These are phyloP conservation scores for Botia kubotai DNA, from an alignment of 2,797 vertebrate genomes.

Conservation along the genomic window DNA sequence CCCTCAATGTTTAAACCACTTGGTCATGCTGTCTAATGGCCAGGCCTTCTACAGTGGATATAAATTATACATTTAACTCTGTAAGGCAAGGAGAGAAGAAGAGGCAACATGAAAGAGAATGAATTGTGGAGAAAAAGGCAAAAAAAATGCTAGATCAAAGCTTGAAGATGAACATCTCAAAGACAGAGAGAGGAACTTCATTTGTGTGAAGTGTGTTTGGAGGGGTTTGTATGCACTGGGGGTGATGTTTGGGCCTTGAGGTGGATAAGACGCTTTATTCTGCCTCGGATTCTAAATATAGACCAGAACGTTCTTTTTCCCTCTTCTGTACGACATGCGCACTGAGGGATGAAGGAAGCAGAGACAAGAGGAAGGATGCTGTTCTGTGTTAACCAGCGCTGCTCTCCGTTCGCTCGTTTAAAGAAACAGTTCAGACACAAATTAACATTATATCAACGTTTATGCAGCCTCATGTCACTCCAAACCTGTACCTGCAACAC, in stretches of 20 bases:
- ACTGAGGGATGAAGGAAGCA: constrained; percentile 50
- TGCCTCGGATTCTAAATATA: constrained; percentile 79
- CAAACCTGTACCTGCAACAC: background rate
- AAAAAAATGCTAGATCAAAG: background rate
- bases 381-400: constrained; percentile 32
- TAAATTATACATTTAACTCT: constrained; percentile 69
- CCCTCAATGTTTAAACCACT: constrained; percentile 31
- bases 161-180: background rate
- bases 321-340: constrained; percentile 69
- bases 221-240: constrained; percentile 11
- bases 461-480: background rate
- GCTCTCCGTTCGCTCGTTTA: constrained; percentile 53
- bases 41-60: constrained; percentile 56
- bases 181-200: constrained; percentile 1
- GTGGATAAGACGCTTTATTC: constrained; percentile 53
- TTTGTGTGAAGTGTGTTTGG: constrained; percentile 1
- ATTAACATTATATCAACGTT: background rate
- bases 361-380: constrained; percentile 45
- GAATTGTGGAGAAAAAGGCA: background rate
- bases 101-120: background rate
- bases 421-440: constrained; percentile 48
- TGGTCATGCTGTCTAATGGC: constrained; percentile 45
- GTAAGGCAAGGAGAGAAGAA: constrained; percentile 33
- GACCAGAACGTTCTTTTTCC: constrained; percentile 67
- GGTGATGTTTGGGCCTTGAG: constrained; percentile 35